These are phyloP conservation scores for Baryphthengus martii DNA, from an alignment of 2,113 vertebrate genomes.

Conservation along the genomic window DNA sequence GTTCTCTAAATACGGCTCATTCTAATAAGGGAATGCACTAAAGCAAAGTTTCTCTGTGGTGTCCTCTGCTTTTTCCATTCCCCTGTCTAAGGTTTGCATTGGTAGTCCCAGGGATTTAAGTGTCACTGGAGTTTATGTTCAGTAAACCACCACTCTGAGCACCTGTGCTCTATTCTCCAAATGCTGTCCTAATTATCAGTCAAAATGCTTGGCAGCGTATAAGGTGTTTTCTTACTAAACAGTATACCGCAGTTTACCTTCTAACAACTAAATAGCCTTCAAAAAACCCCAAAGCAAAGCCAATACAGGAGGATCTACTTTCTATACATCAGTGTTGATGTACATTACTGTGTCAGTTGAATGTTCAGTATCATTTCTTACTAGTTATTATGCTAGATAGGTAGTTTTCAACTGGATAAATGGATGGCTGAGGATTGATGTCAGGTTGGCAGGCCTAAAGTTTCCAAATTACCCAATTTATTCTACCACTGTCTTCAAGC, in stretches of 20 bases:
- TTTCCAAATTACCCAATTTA: not conserved
- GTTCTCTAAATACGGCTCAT: not conserved
- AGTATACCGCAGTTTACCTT: not conserved
- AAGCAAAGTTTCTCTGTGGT: not conserved
- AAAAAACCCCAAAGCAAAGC: not conserved
- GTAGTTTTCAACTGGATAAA: not conserved
- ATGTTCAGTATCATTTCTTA: accelerated
- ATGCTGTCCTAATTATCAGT: not conserved
- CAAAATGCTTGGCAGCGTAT: not conserved
- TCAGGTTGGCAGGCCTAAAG: not conserved
- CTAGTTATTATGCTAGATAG: not conserved
- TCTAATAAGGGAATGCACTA: not conserved
- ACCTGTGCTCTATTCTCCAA: not conserved
- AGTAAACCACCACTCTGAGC: not conserved
- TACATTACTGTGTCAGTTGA: not conserved
- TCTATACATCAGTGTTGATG: not conserved
- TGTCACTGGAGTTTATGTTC: not conserved
- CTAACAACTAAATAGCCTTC: not conserved
- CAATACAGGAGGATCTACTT: not conserved
- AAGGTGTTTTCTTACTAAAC: not conserved
- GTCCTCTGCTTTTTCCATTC: not conserved
- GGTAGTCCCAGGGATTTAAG: not conserved
- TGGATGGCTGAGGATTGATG: not conserved
- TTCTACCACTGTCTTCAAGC: not conserved
- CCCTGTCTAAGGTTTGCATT: not conserved